Conservation (phyloP, 2,113 vertebrate species). For the Sapayoa aenigma region DNA sequence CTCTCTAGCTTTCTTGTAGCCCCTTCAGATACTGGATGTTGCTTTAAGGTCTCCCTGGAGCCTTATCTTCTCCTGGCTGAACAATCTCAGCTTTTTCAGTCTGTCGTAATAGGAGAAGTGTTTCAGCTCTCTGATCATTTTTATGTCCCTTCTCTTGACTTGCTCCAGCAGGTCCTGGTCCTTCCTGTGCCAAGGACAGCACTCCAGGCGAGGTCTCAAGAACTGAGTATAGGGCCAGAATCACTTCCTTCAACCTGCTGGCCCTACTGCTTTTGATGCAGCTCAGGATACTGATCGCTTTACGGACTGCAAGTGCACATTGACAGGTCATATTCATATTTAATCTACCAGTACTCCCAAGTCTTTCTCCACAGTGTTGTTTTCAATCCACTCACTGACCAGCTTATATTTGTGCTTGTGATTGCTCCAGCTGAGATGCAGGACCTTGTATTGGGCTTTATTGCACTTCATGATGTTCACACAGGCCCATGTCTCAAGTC, state of each 20-base stretch:
- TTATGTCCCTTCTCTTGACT: not conserved
- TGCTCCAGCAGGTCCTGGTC: not conserved
- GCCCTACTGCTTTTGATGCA: not conserved
- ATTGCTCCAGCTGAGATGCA: not conserved
- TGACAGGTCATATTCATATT: not conserved
- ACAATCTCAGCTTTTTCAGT: not conserved
- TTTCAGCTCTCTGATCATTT: not conserved
- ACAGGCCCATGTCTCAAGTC: not conserved
- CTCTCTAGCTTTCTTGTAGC: not conserved
- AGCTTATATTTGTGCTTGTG: not conserved
- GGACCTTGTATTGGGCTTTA: not conserved
- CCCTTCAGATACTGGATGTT: not conserved
- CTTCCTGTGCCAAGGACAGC: too few relatives aligned
- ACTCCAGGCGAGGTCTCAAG: not conserved
- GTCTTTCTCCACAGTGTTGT: not conserved
- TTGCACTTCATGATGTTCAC: not conserved
- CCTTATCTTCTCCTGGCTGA: not conserved
- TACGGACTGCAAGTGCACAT: not conserved
- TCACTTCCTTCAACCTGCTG: not conserved
- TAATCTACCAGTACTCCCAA: not conserved
- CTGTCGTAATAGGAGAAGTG: not conserved
- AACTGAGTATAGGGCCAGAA: not conserved
- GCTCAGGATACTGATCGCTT: not conserved
- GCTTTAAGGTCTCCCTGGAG: not conserved
- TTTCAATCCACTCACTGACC: not conserved